Percentiles rank a stretch among this genome's conserved stretches.
Conservation (phyloP, 2,888 invertebrate species). For the Sepiola atlantica region DNA sequence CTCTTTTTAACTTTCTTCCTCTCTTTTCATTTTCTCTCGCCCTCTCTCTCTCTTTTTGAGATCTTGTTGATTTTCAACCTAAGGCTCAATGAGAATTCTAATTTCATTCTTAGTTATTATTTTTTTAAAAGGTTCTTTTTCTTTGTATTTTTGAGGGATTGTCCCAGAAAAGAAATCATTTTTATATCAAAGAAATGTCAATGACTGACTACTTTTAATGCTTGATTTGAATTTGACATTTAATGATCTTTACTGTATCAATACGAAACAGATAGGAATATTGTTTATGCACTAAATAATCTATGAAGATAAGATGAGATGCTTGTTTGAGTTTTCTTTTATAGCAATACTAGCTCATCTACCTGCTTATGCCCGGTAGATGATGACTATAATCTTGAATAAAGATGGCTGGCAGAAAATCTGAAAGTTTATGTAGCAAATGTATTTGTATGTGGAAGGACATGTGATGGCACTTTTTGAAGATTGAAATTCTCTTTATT, state of each 20-base stretch:
- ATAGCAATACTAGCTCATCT: neutral
- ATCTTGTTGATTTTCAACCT: too few species aligned
- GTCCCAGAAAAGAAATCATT: neutral
- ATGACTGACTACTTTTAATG: neutral
- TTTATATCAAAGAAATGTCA: conserved; percentile 32
- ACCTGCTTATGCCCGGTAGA: too few species aligned
- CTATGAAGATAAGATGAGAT: neutral
- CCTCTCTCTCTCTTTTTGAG: neutral
- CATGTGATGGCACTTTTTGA: too few species aligned
- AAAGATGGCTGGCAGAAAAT: too few species aligned
- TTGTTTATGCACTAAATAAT: neutral
- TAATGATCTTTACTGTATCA: neutral
- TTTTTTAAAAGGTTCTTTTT: neutral
- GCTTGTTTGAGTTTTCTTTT: neutral
- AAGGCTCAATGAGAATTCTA: neutral
- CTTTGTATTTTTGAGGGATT: neutral
- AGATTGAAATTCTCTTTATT: too few species aligned
- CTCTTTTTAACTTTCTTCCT: too few species aligned
- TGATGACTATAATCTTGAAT: too few species aligned
- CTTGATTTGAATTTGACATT: neutral
- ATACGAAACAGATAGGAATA: neutral
- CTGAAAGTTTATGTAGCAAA: too few species aligned
- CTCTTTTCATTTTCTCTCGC: too few species aligned
- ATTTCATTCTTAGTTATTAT: too few species aligned
- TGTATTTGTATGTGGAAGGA: too few species aligned